These are phyloP conservation scores for Lophochroa leadbeateri DNA, from an alignment of 2,113 vertebrate species.

Conservation along the genomic window DNA sequence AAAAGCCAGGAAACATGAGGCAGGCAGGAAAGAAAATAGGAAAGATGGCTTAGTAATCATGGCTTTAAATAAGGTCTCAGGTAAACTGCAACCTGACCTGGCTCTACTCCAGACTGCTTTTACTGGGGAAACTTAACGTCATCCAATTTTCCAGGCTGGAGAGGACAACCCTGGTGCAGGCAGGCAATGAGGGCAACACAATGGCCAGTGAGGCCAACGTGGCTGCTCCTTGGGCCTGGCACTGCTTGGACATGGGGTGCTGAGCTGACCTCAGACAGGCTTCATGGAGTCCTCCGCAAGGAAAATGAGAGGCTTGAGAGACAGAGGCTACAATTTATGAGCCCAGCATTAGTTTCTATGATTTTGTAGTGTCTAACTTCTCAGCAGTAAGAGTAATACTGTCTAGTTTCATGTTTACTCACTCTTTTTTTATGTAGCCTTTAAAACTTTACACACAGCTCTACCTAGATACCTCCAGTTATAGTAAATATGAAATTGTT, in stretches of 20 bases:
- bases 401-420: background rate
- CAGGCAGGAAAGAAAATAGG: background rate
- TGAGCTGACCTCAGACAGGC: background rate
- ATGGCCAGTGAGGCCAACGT: background rate
- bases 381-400: background rate
- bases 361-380: background rate
- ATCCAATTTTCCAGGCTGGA: background rate
- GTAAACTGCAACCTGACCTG: background rate
- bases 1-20: background rate
- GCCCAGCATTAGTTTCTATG: background rate
- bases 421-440: background rate
- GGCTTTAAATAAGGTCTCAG: background rate
- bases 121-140: accelerated
- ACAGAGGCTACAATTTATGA: background rate
- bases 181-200: accelerated
- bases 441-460: background rate
- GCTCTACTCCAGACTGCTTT: background rate
- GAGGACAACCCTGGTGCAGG: background rate
- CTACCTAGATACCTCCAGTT: background rate
- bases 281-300: background rate
- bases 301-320: background rate
- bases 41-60: background rate
- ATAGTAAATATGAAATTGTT: background rate
- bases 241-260: accelerated
- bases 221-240: accelerated